Evolutionary conservation across 2,888 invertebrate species (phyloP).

Genomic region (Orthosia gothica): DNA sequence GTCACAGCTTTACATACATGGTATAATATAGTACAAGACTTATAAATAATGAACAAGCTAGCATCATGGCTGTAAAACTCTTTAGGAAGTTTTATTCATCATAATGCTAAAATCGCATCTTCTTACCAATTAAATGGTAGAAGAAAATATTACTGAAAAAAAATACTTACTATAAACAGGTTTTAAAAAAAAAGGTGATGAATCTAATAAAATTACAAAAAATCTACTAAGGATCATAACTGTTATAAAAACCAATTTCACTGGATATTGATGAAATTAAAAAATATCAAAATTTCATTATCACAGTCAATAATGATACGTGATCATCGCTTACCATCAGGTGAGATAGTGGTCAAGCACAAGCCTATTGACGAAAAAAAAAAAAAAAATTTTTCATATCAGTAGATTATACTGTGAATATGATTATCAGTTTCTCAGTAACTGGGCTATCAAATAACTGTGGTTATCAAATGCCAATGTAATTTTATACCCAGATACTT

Average conservation of each 20-base stretch:
- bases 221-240: not conserved
- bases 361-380: no score
- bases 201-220: not conserved
- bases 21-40: not conserved
- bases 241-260: not conserved
- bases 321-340: no score
- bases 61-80: not conserved
- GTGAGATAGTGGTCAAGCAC: no score
- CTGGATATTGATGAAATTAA: not conserved
- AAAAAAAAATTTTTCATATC: conserved; percentile 41
- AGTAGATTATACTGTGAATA: conserved; percentile 24
- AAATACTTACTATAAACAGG: no score
- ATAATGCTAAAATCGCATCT: not conserved
- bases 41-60: not conserved
- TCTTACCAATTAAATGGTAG: not conserved
- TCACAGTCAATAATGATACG: conserved; percentile 4
- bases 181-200: no score
- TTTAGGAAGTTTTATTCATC: not conserved
- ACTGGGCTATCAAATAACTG: conserved; percentile 26
- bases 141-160: not conserved
- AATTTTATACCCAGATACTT: conserved; percentile 12
- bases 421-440: conserved; percentile 34
- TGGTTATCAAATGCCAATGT: conserved; percentile 35
- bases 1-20: conserved; percentile 17
- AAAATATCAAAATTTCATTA: not conserved